phyloP scores from a whole-genome alignment of 2,797 vertebrate species.

The Sebastes itinus region DNA sequence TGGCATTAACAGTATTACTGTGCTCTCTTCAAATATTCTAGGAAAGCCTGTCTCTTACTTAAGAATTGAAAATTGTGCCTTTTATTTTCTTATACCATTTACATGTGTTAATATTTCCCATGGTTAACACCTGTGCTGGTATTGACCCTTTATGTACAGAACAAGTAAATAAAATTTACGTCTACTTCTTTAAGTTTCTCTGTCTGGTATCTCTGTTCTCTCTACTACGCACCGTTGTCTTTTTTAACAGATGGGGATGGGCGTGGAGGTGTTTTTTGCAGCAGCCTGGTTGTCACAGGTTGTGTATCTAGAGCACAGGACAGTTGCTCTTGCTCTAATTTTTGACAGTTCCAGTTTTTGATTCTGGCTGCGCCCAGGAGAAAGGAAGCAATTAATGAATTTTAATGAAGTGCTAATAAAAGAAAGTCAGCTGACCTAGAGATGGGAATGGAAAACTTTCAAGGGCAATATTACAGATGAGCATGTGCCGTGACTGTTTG shows the following conservation, averaged over 20 bases:
- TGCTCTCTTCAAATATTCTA: constrained; percentile 90
- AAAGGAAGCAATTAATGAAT: constrained; percentile 83
- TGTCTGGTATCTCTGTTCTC: constrained; percentile 33
- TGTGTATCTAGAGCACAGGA: constrained; percentile 68
- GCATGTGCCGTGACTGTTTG: constrained; percentile 10
- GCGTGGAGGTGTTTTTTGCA: constrained; percentile 9
- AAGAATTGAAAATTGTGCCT: constrained; percentile 91
- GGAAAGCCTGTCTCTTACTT: constrained; percentile 84
- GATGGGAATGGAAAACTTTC: constrained; percentile 65
- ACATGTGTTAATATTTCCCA: constrained; percentile 89
- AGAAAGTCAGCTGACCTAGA: constrained; percentile 75
- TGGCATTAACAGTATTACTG: constrained; percentile 99
- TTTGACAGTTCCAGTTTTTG: constrained; percentile 72
- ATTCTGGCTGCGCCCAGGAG: constrained; percentile 75
- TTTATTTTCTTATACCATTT: constrained; percentile 93
- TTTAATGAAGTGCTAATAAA: constrained; percentile 86
- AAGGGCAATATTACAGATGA: constrained; percentile 65
- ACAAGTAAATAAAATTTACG: constrained; percentile 94
- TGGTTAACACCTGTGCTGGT: constrained; percentile 89
- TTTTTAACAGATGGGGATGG: constrained; percentile 3
- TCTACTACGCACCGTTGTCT: neutral
- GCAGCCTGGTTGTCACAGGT: constrained; percentile 28
- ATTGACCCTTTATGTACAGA: constrained; percentile 91
- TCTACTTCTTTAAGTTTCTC: constrained; percentile 82
- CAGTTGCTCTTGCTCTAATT: constrained; percentile 55